Base-by-base conservation (phyloP, 2,797 vertebrate genomes). In the Enteromius thamalakanensis region DNA sequence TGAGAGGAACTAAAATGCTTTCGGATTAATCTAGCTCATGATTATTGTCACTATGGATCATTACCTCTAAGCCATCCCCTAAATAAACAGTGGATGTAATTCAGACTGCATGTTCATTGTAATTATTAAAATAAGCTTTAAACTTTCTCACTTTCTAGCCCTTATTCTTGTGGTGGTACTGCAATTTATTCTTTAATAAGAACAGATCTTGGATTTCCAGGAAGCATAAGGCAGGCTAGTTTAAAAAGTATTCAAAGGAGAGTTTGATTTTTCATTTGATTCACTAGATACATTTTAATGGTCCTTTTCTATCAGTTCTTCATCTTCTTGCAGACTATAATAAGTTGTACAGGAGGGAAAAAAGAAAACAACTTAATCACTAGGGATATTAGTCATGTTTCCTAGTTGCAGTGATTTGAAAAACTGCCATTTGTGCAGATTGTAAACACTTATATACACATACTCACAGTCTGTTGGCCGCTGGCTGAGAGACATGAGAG, bases 391-490 rank as follows among this genome's bases (percentile, higher is more conserved):
- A 79, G 84, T 88, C 85, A 90, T 90, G 83, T 89, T 90, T 89
- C 34, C 10, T 64, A 84, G 83, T 74, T 87, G 82, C 53, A 80
- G 72, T 21, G 29, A 68, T 85, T 88, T 91, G 67, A 89, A 80
- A 90, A 58, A 64, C 80, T 85, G 80, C 87, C 71, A 90, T 82
- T 82, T 88, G 82, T 83, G 69, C 80, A 74, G 88, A 86, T 19
- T 74, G 78, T 84, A 87, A 85, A 87, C 84, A 86, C 83, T 84
- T 55, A 72, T 68, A 79, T 29, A 81, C 55, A 82, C 40, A 81
- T 34, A 81, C 75, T 78, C 68, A 79, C 62, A 82, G 76, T 80
- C 53, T 91, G 86, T 92, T 92, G 87, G 47, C 89, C 82, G 91
- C 90, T 87, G 6, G 85, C n/a, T 75, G 79, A 86, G 81, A 83